These are phyloP conservation scores for Bursaphelenchus mucronatus DNA, from an alignment of 1,140 invertebrate genomes.

Conservation along the genomic window DNA sequence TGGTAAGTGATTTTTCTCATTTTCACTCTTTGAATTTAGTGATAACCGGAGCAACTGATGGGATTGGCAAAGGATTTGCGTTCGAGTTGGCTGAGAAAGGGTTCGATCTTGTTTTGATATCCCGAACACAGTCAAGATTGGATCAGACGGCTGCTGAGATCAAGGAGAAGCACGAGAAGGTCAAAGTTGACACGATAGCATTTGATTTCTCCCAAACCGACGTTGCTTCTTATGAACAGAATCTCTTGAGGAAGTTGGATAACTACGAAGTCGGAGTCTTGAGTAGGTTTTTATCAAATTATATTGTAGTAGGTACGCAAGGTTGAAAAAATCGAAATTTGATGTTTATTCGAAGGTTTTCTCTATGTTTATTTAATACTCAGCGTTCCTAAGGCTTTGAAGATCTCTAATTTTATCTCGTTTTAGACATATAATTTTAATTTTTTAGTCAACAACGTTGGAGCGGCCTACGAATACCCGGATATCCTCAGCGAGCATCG, in stretches of 20 bases:
- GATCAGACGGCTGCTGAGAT: slow-evolving; percentile 15
- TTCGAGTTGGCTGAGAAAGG: slow-evolving; percentile 20
- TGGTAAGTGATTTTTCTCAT: slow-evolving; percentile 14
- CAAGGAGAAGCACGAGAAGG: slow-evolving; percentile 13
- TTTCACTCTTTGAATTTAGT: neutral
- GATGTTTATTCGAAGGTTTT: neutral
- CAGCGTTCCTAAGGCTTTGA: neutral
- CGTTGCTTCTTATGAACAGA: slow-evolving; percentile 38
- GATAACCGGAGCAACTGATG: slow-evolving; percentile 29
- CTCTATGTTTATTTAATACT: too few species aligned
- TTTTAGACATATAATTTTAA: neutral
- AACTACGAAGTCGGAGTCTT: slow-evolving; percentile 37
- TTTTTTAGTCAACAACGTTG: slow-evolving; percentile 45
- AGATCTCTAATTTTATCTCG: slow-evolving; percentile 12
- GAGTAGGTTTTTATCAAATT: slow-evolving; percentile 12
- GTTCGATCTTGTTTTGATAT: slow-evolving; percentile 26
- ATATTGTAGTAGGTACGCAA: neutral
- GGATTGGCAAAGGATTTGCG: slow-evolving; percentile 29
- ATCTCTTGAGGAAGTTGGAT: slow-evolving; percentile 36
- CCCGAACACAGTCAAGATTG: slow-evolving; percentile 21
- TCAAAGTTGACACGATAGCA: slow-evolving; percentile 35
- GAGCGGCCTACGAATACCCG: slow-evolving; percentile 38
- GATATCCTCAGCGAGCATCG: slow-evolving; percentile 29
- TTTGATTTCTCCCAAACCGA: slow-evolving; percentile 47
- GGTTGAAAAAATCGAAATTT: neutral